Evolutionary conservation across 2,113 vertebrate genomes (phyloP).

Genomic region (Montifringilla adamsi): DNA sequence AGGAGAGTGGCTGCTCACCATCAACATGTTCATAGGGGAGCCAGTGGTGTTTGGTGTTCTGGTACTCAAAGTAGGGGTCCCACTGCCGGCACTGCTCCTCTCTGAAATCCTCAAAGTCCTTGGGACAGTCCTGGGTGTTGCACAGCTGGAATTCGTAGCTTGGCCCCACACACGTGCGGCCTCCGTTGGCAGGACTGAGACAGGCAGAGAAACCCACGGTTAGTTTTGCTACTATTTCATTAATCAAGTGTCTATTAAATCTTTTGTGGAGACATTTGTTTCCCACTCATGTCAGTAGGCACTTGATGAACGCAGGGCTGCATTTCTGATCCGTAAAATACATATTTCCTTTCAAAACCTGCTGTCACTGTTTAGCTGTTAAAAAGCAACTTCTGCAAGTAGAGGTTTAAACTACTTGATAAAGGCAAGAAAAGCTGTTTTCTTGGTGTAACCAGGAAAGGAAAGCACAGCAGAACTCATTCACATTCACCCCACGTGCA

Average conservation of each 20-base stretch:
- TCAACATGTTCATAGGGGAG: slow-evolving; percentile 92
- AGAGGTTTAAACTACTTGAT: neutral
- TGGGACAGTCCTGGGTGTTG: slow-evolving; percentile 86
- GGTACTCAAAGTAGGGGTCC: slow-evolving; percentile 86
- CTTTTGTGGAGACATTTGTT: neutral
- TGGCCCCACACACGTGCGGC: slow-evolving; percentile 84
- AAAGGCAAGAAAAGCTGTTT: neutral
- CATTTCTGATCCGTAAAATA: neutral
- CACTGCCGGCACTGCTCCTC: slow-evolving; percentile 89
- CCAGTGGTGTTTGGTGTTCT: slow-evolving; percentile 89
- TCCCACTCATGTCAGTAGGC: neutral
- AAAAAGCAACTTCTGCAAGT: neutral
- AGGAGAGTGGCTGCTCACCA: slow-evolving; percentile 70
- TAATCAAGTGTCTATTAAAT: neutral
- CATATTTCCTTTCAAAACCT: rapidly evolving
- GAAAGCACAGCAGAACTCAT: neutral
- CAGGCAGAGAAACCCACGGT: neutral
- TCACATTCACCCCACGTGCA: neutral
- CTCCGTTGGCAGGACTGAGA: slow-evolving; percentile 88
- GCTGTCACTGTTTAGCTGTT: neutral
- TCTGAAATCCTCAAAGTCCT: slow-evolving; percentile 84
- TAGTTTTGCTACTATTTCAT: neutral
- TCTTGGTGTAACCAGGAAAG: neutral
- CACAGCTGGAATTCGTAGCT: slow-evolving; percentile 93
- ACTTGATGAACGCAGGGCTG: neutral